Base-by-base conservation (phyloP, 2,797 vertebrate genomes). In the Acridotheres tristis region DNA sequence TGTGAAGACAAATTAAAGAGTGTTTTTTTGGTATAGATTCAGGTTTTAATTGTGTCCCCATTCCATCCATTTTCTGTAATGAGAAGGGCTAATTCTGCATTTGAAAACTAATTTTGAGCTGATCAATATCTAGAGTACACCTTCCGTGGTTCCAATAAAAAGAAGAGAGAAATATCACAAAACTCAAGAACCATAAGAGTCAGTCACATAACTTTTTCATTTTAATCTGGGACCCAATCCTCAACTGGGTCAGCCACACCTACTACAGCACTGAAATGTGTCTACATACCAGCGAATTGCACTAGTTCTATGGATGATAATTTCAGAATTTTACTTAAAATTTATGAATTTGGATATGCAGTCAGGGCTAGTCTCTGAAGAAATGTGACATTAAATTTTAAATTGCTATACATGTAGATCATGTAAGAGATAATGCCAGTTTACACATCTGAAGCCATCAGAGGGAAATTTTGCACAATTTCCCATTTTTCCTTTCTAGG, bases 21-120 rank as follows among this genome's bases (percentile, higher is more conserved):
- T 18, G 1, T 0, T 8, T 45, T 80, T 72, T 63, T 30, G 2
- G 2, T 13, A 16, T 54, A 29, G 0, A 0, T 61, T 71, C 11
- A 38, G 4, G 14, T 55, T 74, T 86, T 50, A 62, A 2, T 58
- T 62, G 8, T 51, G 2, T 80, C 5, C 25, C 11, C 8, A 81
- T 48, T 81, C 27, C 21, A 54, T 14, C 3, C 2, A 1, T 55
- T 72, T 80, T 66, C 30, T 80, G 10, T 25, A 65, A 50, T 5
- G 4, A 5, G 19, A 57, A 80, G 1, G 5, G 19, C 16, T 79
- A 42, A 66, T 89, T 22, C 3, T 66, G 6, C 21, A n/a, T 76
- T 76, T 89, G 38, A 43, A 82, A 85, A 74, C 40, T 78, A 55
- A 43, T 40, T 36, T 73, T 48, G 32, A 66, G 3, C 3, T 55